phyloP scores from a whole-genome alignment of 53 echinoderm and acorn worm species.

The Arbacia lixula region DNA sequence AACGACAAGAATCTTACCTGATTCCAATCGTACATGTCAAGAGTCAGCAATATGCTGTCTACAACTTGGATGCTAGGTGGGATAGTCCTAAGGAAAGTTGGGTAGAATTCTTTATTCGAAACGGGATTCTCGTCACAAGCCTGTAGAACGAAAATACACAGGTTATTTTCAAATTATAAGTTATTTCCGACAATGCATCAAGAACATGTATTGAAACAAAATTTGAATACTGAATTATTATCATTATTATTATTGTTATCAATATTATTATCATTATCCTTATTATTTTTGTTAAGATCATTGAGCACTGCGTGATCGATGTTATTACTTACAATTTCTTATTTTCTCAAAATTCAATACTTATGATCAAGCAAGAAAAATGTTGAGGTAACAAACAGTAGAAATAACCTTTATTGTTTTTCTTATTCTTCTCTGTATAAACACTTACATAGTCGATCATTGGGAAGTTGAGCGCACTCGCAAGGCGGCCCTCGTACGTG shows the following conservation, averaged over 20 bases:
- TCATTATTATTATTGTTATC: no score
- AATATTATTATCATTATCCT: neutral
- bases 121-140: constrained; percentile 86
- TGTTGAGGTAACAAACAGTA: no score
- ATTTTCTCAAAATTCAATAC: no score
- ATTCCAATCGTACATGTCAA: constrained; percentile 83
- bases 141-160: constrained; percentile 59
- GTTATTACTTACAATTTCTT: no score
- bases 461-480: constrained; percentile 78
- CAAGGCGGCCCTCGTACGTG: constrained; percentile 85
- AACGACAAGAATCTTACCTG: constrained; percentile 70
- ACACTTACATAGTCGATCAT: constrained; percentile 91
- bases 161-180: neutral
- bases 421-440: no score
- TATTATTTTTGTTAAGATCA: no score
- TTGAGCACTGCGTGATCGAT: no score
- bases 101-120: constrained; percentile 84
- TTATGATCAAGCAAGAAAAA: no score
- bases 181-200: no score
- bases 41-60: constrained; percentile 62
- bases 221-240: no score
- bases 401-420: no score
- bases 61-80: constrained; percentile 79
- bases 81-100: constrained; percentile 77
- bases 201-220: no score